These are phyloP conservation scores for Lithodes maja DNA, from an alignment of 2,888 invertebrate species.

Conservation along the genomic window DNA sequence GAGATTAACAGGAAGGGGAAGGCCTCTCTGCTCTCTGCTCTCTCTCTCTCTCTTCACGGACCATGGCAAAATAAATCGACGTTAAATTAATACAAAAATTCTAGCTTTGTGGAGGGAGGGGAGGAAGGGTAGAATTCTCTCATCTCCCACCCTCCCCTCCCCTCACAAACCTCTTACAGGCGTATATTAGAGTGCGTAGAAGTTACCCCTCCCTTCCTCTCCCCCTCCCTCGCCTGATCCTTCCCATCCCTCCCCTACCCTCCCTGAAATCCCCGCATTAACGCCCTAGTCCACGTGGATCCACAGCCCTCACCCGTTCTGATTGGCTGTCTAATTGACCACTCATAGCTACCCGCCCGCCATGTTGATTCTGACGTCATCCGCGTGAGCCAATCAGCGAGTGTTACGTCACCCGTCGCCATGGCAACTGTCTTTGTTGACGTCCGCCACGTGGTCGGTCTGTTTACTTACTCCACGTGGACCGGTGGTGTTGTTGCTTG, in stretches of 20 bases:
- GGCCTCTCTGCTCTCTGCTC: neutral
- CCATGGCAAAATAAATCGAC: conserved; percentile 1
- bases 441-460: neutral
- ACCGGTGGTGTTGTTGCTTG: neutral
- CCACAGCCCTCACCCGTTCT: neutral
- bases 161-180: conserved; percentile 1
- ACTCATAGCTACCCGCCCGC: neutral
- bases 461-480: neutral
- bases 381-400: neutral
- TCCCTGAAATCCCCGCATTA: neutral
- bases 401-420: neutral
- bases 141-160: neutral
- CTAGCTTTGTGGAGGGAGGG: neutral
- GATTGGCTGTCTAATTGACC: neutral
- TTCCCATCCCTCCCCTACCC: neutral
- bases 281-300: neutral
- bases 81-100: conserved; percentile 1
- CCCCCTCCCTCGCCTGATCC: neutral
- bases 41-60: conserved; percentile 6
- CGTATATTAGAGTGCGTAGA: neutral
- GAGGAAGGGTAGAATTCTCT: neutral
- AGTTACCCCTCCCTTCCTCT: neutral
- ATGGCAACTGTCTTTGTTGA: neutral
- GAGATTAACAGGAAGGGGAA: neutral
- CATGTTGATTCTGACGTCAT: neutral